Evolutionary conservation across 2,888 invertebrate genomes (phyloP), one percentile per base, ranked within the genome.

Genomic region (Encarsia formosa): DNA sequence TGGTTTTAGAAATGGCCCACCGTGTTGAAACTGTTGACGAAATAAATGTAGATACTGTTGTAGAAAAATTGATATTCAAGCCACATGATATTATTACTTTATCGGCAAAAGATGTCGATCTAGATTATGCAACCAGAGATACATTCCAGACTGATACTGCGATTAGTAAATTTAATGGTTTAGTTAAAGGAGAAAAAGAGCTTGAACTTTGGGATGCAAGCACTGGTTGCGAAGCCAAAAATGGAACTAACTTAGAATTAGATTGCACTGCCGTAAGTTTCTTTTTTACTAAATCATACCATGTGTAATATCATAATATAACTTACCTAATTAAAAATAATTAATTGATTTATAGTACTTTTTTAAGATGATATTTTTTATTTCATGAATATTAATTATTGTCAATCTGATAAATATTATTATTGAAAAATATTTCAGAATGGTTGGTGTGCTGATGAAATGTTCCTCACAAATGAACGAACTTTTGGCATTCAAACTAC

Each of bases 401-500:
- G n/a, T n/a, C n/a, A n/a, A n/a, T n/a, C n/a, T n/a, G n/a, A n/a
- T n/a, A n/a, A n/a, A n/a, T n/a, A n/a, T n/a, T n/a, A n/a, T n/a
- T n/a, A n/a, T n/a, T n/a, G n/a, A n/a, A n/a, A n/a, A n/a, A n/a
- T 20, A 31, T 63, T 61, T 47, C 59, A 76, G 75, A 94, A 94
- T 78, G 97, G 97, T 53, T 98, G 98, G 97, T 92, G 95, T 78
- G 88, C 89, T 2, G 86, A 88, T 74, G 96, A 97, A 63, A 98
- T 98, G 97, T 98, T 98, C 77, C 82, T 87, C 60, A 91, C 87
- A 73, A 97, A 97, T 77, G 91, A 92, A 73, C 83, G 85, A 70
- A 83, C 88, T 60, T 96, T 95, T 75, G 94, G 96, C 48, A 92
- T 97, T 9, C 87, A 87, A 66, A 90, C 94, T 61, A 92, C 92